phyloP scores from a whole-genome alignment of 2,888 invertebrate genomes.

The Pheosia tremula region DNA sequence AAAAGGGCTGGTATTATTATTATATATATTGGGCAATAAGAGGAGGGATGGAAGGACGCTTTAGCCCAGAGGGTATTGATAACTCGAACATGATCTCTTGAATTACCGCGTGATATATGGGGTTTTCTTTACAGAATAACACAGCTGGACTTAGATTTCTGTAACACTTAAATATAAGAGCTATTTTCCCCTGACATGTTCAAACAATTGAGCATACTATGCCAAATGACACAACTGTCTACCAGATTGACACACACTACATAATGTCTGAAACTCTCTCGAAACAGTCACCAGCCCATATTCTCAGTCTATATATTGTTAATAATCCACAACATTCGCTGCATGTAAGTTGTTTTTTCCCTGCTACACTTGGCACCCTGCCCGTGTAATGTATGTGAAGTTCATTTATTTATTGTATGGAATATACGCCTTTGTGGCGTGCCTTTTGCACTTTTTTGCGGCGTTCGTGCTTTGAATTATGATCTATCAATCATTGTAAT shows the following conservation, averaged over 20 bases:
- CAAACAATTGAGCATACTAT: not conserved
- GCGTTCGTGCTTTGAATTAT: constrained; percentile 14
- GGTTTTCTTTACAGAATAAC: not conserved
- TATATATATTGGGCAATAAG: no score
- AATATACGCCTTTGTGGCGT: constrained; percentile 16
- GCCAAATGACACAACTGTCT: not conserved
- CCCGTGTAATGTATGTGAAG: constrained; percentile 19
- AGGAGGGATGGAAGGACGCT: no score
- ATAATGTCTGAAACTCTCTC: not conserved
- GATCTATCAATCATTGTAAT: constrained; percentile 14
- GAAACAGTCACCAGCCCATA: not conserved
- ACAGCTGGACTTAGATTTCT: no score
- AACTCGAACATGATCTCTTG: no score
- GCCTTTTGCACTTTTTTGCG: constrained; percentile 17
- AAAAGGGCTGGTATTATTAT: no score
- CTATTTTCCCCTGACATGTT: no score
- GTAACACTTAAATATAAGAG: no score
- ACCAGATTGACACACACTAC: not conserved
- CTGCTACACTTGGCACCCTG: constrained; percentile 22
- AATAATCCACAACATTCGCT: constrained; percentile 20
- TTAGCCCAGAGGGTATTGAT: no score
- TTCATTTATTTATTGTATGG: constrained; percentile 27
- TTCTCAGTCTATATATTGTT: not conserved
- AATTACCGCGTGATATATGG: no score
- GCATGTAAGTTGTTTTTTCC: constrained; percentile 20